phyloP scores from a whole-genome alignment of 2,113 vertebrate species.

The Lathamus discolor region DNA sequence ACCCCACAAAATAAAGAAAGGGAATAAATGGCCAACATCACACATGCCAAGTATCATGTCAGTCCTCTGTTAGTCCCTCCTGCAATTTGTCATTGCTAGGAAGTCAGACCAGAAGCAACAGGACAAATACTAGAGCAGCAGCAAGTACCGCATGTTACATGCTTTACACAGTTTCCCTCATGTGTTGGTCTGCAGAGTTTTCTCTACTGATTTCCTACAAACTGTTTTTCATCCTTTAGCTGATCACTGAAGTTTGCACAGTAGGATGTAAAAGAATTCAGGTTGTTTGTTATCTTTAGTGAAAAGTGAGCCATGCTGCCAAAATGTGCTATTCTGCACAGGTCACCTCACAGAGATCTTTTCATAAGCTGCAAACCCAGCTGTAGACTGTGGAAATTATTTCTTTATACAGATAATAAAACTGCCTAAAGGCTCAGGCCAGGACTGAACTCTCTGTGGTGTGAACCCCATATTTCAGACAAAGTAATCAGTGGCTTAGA shows the following conservation, averaged over 20 bases:
- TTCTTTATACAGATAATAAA: neutral
- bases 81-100: neutral
- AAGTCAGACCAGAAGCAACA: neutral
- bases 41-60: neutral
- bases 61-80: neutral
- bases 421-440: neutral
- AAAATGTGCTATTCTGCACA: neutral
- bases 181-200: neutral
- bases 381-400: neutral
- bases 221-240: neutral
- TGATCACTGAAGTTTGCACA: neutral
- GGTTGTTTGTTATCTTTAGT: neutral
- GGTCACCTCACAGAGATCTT: neutral
- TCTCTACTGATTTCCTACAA: neutral
- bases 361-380: neutral
- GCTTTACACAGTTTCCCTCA: neutral
- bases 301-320: neutral
- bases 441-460: neutral
- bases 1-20: neutral
- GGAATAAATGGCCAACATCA: neutral
- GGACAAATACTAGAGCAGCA: neutral
- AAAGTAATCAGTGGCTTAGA: neutral
- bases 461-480: neutral
- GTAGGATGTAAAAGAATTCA: neutral
- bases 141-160: accelerated